These are phyloP conservation scores for Champsocephalus gunnari DNA, from an alignment of 2,797 vertebrate genomes.

Conservation along the genomic window DNA sequence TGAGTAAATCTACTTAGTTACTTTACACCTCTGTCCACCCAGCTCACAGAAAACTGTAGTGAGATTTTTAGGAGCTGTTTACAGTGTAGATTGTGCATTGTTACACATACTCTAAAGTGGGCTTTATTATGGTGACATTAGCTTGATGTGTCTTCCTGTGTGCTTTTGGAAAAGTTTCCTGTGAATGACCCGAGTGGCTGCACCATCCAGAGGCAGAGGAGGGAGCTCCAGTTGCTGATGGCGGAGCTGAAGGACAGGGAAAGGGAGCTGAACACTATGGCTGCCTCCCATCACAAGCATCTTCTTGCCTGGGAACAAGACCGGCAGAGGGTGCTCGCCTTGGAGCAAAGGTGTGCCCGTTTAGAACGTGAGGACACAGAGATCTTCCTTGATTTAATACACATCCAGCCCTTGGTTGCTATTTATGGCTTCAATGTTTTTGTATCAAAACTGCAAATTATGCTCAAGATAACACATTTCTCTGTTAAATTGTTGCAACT, in stretches of 20 bases:
- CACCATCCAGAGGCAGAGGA: constrained; percentile 87
- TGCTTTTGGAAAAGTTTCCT: constrained; percentile 22
- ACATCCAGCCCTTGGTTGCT: not conserved
- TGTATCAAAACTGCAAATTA: not conserved
- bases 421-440: not conserved
- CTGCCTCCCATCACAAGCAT: constrained; percentile 86
- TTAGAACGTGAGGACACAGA: constrained; percentile 84
- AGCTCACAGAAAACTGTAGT: constrained; percentile 53
- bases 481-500: too few relatives aligned
- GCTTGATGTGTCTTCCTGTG: not conserved
- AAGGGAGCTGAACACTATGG: constrained; percentile 88
- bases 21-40: not conserved
- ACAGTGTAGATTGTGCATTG: not conserved
- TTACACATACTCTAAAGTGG: not conserved
- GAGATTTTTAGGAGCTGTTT: not conserved
- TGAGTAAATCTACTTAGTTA: too few relatives aligned
- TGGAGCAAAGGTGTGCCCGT: constrained; percentile 85
- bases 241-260: constrained; percentile 90
- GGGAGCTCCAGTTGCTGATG: constrained; percentile 89
- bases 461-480: too few relatives aligned
- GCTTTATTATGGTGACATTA: not conserved
- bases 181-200: constrained; percentile 71
- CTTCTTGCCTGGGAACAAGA: constrained; percentile 89
- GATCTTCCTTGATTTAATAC: not conserved
- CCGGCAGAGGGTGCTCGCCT: constrained; percentile 83